Evolutionary conservation across 2,113 vertebrate species (phyloP).

Genomic region (Tachuris rubrigastra): DNA sequence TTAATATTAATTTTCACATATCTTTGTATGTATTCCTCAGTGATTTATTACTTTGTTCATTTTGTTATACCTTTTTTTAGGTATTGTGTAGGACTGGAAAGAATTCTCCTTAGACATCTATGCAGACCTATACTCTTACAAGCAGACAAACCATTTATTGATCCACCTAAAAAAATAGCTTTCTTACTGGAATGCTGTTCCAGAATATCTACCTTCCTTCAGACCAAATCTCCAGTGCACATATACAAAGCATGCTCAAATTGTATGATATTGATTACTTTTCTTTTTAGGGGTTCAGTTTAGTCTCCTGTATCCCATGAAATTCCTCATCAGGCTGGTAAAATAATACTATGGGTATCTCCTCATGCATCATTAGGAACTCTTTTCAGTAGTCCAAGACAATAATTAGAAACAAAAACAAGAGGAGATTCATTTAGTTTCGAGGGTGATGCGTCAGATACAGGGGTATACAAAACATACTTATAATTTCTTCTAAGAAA

Average conservation of each 20-base stretch:
- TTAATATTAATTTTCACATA: background rate
- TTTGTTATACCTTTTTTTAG: background rate
- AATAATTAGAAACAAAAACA: background rate
- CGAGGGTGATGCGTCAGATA: background rate
- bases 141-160: background rate
- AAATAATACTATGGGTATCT: background rate
- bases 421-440: background rate
- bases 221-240: background rate
- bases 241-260: background rate
- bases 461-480: fast-evolving
- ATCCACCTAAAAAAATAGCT: background rate
- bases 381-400: background rate
- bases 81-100: background rate
- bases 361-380: background rate
- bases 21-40: background rate
- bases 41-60: background rate
- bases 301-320: background rate
- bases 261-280: background rate
- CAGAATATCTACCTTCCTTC: background rate
- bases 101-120: background rate
- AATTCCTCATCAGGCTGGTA: background rate
- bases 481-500: background rate
- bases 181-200: background rate
- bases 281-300: background rate
- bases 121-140: background rate